Evolutionary conservation across 1,140 invertebrate genomes (phyloP).

Genomic region (Tetramorium simillimum): DNA sequence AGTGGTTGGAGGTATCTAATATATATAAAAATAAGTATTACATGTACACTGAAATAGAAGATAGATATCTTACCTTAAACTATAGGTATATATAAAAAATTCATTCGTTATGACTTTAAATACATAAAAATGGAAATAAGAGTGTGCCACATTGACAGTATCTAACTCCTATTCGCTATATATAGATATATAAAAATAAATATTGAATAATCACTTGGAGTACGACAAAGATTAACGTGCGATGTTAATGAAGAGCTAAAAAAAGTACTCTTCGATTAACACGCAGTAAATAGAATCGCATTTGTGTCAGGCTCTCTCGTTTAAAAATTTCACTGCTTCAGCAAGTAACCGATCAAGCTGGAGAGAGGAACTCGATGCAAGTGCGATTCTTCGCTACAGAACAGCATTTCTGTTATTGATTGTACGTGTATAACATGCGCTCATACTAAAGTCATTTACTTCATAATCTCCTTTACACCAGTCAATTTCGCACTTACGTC

Average conservation of each 20-base stretch:
- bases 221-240: constrained; percentile 47
- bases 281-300: not conserved
- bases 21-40: constrained; percentile 9
- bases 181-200: constrained; percentile 65
- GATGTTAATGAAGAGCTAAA: not conserved
- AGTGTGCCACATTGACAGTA: not conserved
- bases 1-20: not conserved
- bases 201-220: constrained; percentile 54
- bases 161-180: constrained; percentile 36
- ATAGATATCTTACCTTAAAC: constrained; percentile 20
- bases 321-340: not conserved
- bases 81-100: not conserved
- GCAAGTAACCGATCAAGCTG: too few relatives aligned
- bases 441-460: constrained; percentile 45
- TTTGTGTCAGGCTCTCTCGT: not conserved
- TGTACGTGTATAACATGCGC: constrained; percentile 21
- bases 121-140: constrained; percentile 16
- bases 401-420: not conserved
- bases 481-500: constrained; percentile 88
- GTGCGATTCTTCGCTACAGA: not conserved
- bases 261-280: not conserved
- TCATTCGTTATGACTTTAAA: not conserved
- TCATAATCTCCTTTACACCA: constrained; percentile 35
- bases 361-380: not conserved
- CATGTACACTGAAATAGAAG: not conserved